These are phyloP conservation scores for Uropetala carovei DNA, from an alignment of 2,888 invertebrate species.

Conservation along the genomic window DNA sequence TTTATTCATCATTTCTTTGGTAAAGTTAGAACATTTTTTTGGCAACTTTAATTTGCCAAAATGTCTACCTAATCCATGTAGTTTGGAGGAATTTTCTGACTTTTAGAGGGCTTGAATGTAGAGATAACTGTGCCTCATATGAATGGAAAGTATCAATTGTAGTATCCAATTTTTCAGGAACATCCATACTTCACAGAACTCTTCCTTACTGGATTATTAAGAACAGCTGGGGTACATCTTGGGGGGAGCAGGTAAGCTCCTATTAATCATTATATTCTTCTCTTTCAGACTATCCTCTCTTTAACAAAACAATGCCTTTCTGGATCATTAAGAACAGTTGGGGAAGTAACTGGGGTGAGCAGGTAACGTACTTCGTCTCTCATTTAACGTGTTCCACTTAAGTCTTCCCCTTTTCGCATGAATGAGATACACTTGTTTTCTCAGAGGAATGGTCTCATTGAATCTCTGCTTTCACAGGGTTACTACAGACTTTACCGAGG, in stretches of 20 bases:
- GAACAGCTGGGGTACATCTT: conserved; percentile 77
- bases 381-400: conserved; percentile 12
- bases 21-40: not conserved
- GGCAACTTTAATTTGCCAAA: not conserved
- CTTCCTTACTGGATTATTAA: conserved; percentile 76
- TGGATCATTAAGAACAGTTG: conserved; percentile 98
- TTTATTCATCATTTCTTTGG: not conserved
- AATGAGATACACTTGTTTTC: not conserved
- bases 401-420: not conserved
- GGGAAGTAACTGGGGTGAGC: conserved; percentile 94
- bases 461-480: conserved; percentile 78
- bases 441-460: not conserved
- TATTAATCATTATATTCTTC: conserved; percentile 66
- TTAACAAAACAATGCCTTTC: conserved; percentile 89
- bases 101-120: no score
- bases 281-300: conserved; percentile 85
- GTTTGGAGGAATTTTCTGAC: no score
- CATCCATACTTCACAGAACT: conserved; percentile 71
- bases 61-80: no score
- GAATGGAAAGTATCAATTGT: no score
- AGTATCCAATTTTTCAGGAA: conserved; percentile 69
- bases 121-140: no score
- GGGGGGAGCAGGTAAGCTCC: conserved; percentile 76
- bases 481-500: conserved; percentile 96
- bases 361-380: conserved; percentile 72